Evolutionary conservation across 2,888 invertebrate species (phyloP).

Genomic region (Hypselothyrea guttata): DNA sequence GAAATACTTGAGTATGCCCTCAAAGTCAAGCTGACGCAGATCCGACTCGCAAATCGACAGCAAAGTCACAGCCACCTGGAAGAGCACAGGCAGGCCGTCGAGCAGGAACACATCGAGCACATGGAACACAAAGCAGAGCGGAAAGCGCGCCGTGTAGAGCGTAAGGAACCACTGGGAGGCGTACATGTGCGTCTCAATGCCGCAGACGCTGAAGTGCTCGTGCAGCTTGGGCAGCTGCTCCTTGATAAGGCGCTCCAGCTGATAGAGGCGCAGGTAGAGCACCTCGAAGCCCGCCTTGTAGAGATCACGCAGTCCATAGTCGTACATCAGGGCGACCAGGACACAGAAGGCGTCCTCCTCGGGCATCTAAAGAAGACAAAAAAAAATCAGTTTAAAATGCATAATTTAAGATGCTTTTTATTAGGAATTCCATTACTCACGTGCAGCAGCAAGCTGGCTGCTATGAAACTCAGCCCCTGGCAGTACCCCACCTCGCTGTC

Average conservation of each 20-base stretch:
- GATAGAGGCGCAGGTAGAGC: conserved; percentile 96
- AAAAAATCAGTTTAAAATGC: neutral
- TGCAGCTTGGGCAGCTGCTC: conserved; percentile 92
- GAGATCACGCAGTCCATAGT: conserved; percentile 95
- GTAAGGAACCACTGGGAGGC: conserved; percentile 99
- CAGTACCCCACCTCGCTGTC: conserved; percentile 99
- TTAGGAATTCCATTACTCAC: conserved; percentile 84
- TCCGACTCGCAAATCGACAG: conserved; percentile 96
- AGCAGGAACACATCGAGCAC: conserved; percentile 97
- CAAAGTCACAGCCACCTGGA: conserved; percentile 97
- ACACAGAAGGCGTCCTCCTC: conserved; percentile 99
- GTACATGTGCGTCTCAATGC: conserved; percentile 99
- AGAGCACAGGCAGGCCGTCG: conserved; percentile 96
- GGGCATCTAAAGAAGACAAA: conserved; percentile 90
- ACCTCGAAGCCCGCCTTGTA: conserved; percentile 99
- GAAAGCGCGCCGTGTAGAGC: conserved; percentile 99
- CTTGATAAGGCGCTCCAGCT: conserved; percentile 93
- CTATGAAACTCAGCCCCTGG: conserved; percentile 98
- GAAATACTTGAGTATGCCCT: conserved; percentile 98
- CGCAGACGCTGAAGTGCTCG: conserved; percentile 90
- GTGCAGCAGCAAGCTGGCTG: conserved; percentile 96
- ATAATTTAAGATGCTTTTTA: neutral
- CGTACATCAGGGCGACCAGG: conserved; percentile 97
- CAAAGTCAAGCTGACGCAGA: conserved; percentile 95
- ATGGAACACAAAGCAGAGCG: conserved; percentile 97